Evolutionary conservation across 1,140 invertebrate species (phyloP), one percentile per base, ranked within the genome.

Genomic region (Pseudomyrmex sp.): DNA sequence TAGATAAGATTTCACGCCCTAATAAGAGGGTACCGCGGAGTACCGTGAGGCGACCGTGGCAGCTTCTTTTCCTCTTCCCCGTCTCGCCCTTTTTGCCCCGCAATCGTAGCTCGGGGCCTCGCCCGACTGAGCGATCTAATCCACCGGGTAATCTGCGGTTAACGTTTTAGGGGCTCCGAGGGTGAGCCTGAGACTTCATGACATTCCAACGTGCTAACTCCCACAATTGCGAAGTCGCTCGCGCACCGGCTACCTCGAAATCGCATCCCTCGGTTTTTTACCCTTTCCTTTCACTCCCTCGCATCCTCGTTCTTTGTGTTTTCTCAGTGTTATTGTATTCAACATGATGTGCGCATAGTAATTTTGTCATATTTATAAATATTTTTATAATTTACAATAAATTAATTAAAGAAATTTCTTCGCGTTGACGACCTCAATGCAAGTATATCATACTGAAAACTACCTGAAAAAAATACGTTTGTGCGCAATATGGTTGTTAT

Each of bases 1-100:
- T 92, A 93, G 93, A 94, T 94, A 94, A 94, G 91, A 83, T 92
- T 35, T 92, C 93, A 94, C 93, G 94, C 93, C 93, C 93, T 94
- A 94, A 94, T 94, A 92, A 94, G 93, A 92, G 93, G 94, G 92
- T 94, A 94, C 88, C 90, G 90, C 86, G 86, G 54, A 83, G 87
- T 76, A 88, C 73, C 46, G 86, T 85, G 79, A 88, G 85, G 76
- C 75, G 61, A 76, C 85, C 82, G 58, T 84, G 75, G 85, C 87
- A 88, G 85, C 85, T 84, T 75, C 84, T 88, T 69, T 84, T 73
- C 76, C 69, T 80, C 58, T 12, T 50, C 72, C 23, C 52, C 62
- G 26, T 89, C 79, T 77, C 35, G 35, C 74, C 50, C 50, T 69
- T 82, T 74, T 87, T 83, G 70, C 74, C 68, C 66, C 54, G 82